Evolutionary conservation across 2,113 vertebrate species (phyloP), one percentile per base, ranked within the genome.

Genomic region (Meleagris gallopavo): DNA sequence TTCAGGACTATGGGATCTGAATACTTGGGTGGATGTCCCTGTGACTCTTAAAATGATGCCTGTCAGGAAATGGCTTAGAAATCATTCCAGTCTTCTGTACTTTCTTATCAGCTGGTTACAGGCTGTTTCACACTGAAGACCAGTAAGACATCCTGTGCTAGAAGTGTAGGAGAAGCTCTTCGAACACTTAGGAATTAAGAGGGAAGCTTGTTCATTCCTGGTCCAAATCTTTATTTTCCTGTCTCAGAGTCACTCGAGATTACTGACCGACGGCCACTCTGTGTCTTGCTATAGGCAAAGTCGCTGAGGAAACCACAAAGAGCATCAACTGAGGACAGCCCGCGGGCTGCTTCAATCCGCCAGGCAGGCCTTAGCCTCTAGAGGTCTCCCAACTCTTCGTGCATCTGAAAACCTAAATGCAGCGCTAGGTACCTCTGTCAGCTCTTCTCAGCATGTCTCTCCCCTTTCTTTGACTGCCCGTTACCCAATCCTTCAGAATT

Each of bases 341-440:
- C 16, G 52, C 30, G 57, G 27, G 24, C 50, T 32, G 34, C 25
- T 79, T 50, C 60, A 36, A 7, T 54, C 70, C 57, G n/a, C 9
- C 45, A 50, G 2, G 60, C 36, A n/a, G 29, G 10, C 30, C 7
- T 62, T 62, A 94, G 60, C 91, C 94, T 87, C 81, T 89, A 95
- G 91, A 87, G 66, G 71, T 93, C 93, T 94, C 91, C 74, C 81
- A 89, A 67, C n/a, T 14, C 50, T 85, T 94, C 50, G 32, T 32
- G 12, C 32, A 3, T 65, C 72, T 30, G 48, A 60, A 82, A 87
- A 29, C 3, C 34, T 24, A 27, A 67, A 27, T 10, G 7, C 38
- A 41, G 0, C 16, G 9, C 14, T 36, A 29, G 6, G 27, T n/a
- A 62, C 9, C 13, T 50, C 62, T 58, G 52, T 32, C 48, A 62